Conservation (phyloP, 2,113 vertebrate species). For the Polyodon spathula region DNA sequence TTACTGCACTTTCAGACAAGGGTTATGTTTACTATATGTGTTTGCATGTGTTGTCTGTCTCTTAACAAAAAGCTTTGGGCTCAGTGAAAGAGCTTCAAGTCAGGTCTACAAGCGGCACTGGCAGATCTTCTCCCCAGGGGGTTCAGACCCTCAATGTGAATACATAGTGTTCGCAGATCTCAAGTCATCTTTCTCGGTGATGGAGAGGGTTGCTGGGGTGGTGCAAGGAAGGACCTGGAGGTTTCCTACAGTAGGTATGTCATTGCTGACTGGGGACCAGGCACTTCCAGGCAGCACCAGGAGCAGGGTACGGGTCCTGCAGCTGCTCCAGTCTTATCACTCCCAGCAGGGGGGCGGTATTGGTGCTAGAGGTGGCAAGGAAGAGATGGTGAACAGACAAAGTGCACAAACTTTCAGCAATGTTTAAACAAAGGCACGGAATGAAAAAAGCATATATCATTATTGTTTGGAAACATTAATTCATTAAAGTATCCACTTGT, state of each 20-base stretch:
- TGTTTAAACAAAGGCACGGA: no score
- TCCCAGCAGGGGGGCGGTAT: constrained; percentile 43
- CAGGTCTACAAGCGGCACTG: background rate
- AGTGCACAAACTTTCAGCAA: no score
- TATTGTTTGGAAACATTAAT: no score
- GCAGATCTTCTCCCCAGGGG: background rate
- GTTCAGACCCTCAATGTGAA: background rate
- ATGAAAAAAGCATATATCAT: no score
- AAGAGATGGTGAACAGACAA: no score
- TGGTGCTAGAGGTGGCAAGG: no score
- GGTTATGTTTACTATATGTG: no score
- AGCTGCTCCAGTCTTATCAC: constrained; percentile 55
- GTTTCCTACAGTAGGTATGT: constrained; percentile 8
- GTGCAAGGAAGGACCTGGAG: background rate
- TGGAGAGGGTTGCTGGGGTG: constrained; percentile 1
- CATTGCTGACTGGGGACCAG: background rate
- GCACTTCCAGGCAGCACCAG: background rate
- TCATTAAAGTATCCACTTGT: no score
- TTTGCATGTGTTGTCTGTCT: no score
- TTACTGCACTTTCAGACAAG: no score
- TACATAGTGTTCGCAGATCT: background rate
- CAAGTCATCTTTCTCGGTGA: constrained; percentile 6
- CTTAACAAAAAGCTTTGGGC: no score
- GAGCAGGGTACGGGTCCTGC: constrained; percentile 27
- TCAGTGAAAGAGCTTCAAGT: background rate